Evolutionary conservation across 2,797 vertebrate species (phyloP).

Genomic region (Microhierax caerulescens): DNA sequence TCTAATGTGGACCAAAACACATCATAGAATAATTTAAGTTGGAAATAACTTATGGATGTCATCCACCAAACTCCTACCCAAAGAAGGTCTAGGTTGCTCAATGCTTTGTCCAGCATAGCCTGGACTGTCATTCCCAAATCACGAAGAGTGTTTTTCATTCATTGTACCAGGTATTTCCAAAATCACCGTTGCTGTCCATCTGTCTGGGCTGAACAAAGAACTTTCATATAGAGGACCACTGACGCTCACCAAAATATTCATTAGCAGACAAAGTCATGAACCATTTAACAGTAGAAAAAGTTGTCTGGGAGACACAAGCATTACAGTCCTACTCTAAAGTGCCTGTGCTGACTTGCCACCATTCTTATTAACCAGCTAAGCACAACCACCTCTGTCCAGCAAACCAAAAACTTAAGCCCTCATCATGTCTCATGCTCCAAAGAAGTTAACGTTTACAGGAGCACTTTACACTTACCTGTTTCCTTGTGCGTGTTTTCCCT

Average conservation of each 20-base stretch:
- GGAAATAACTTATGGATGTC: not conserved
- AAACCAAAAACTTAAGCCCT: not conserved
- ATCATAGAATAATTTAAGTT: not conserved
- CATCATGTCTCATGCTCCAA: not conserved
- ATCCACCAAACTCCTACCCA: not conserved
- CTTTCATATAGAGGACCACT: not conserved
- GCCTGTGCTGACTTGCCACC: not conserved
- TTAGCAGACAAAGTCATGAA: not conserved
- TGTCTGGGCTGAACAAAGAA: not conserved
- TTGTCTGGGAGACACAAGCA: not conserved
- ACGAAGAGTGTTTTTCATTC: not conserved
- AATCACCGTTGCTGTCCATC: not conserved
- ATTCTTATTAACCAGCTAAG: not conserved
- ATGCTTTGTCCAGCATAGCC: not conserved
- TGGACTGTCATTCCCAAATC: not conserved
- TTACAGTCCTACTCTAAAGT: not conserved
- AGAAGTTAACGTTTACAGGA: not conserved
- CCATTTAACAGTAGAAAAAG: not conserved
- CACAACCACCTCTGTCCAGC: not conserved
- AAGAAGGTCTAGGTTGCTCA: not conserved
- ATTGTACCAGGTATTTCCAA: not conserved
- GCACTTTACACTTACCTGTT: slow-evolving; percentile 70
- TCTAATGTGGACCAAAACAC: not conserved
- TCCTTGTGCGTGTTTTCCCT: slow-evolving; percentile 82
- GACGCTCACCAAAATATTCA: not conserved